These are phyloP conservation scores for Sus cebifrons DNA, from an alignment of 2,797 vertebrate species.

Conservation along the genomic window DNA sequence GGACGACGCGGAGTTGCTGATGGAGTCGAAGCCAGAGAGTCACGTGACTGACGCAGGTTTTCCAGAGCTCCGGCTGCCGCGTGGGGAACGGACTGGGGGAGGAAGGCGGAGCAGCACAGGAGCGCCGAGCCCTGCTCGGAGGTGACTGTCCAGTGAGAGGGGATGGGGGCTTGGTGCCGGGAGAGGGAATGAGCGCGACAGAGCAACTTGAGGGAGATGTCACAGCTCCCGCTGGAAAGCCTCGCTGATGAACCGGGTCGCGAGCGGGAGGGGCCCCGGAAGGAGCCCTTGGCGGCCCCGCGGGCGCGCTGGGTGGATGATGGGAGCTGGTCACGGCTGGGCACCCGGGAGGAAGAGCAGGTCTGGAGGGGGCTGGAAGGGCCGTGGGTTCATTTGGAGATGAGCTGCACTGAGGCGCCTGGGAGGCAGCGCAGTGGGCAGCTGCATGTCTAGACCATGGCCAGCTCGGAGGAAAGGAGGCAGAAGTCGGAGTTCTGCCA, in stretches of 20 bases:
- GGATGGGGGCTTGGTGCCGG: neutral
- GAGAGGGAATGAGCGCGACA: neutral
- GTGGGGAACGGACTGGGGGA: neutral
- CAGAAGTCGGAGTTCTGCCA: neutral
- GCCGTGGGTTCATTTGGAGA: neutral
- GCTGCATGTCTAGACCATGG: neutral
- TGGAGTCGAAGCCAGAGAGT: neutral
- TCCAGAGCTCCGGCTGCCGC: neutral
- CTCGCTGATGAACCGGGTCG: neutral
- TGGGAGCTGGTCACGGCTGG: neutral
- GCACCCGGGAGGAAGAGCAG: neutral
- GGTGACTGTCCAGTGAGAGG: neutral
- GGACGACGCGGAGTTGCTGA: neutral
- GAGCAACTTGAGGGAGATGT: neutral
- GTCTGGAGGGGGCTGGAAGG: neutral
- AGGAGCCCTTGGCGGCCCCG: neutral
- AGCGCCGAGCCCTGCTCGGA: neutral
- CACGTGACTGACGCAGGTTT: neutral
- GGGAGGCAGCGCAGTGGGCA: neutral
- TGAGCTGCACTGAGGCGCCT: neutral
- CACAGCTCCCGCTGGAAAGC: neutral
- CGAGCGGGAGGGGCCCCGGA: neutral
- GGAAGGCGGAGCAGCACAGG: neutral
- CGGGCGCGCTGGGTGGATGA: too few species aligned
- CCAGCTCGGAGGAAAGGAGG: constrained; percentile 1